phyloP scores from a whole-genome alignment of 2,888 invertebrate genomes.

The Opisthograptis luteolata region DNA sequence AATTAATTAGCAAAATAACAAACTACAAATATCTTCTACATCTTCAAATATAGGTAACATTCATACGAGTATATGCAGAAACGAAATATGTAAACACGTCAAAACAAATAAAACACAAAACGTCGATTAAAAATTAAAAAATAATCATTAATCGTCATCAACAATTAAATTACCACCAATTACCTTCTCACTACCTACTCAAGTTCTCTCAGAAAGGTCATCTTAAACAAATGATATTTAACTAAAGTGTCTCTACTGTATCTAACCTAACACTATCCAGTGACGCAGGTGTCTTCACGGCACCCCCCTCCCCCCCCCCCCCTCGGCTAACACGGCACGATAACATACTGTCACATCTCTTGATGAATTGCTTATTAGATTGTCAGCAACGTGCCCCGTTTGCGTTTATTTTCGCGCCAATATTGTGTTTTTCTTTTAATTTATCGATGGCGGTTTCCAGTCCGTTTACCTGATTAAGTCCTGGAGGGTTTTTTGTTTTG shows the following conservation, averaged over 20 bases:
- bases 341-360: slow-evolving; percentile 75
- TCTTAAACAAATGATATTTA: not conserved
- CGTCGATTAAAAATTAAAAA: too few relatives aligned
- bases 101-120: too few relatives aligned
- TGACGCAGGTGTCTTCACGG: slow-evolving; percentile 65
- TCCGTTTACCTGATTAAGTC: slow-evolving; percentile 55
- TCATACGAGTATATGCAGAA: too few relatives aligned
- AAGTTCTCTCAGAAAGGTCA: not conserved
- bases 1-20: too few relatives aligned
- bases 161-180: too few relatives aligned
- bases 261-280: slow-evolving; percentile 3
- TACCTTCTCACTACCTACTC: too few relatives aligned
- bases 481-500: slow-evolving; percentile 10
- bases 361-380: slow-evolving; percentile 81
- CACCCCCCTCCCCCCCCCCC: slow-evolving; percentile 35
- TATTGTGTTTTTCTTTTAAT: slow-evolving; percentile 56
- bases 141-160: too few relatives aligned
- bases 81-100: too few relatives aligned
- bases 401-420: slow-evolving; percentile 62
- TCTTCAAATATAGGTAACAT: too few relatives aligned
- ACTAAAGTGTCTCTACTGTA: not conserved
- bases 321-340: slow-evolving; percentile 46
- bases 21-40: too few relatives aligned
- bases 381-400: slow-evolving; percentile 61
- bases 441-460: slow-evolving; percentile 49